phyloP scores from a whole-genome alignment of 2,888 invertebrate species.

The Andrena bucephala region DNA sequence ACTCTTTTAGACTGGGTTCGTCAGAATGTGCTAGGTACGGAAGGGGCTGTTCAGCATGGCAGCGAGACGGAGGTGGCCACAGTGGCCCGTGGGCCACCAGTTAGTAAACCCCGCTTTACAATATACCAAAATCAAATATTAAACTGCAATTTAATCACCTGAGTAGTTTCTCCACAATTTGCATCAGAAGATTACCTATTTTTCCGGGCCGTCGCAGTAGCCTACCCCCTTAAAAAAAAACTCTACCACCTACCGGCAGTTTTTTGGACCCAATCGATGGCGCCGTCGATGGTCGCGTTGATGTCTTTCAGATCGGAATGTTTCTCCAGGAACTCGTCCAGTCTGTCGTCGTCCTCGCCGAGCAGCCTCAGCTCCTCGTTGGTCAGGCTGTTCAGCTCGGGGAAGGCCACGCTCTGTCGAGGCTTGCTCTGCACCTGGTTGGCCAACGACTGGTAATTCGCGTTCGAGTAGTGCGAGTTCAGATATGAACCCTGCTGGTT shows the following conservation, averaged over 20 bases:
- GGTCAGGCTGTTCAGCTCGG: conserved; percentile 86
- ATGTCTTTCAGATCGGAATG: conserved; percentile 89
- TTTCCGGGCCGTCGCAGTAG: too few species aligned
- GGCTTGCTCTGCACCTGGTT: conserved; percentile 71
- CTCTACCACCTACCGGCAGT: conserved; percentile 86
- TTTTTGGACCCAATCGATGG: conserved; percentile 90
- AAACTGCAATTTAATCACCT: too few species aligned
- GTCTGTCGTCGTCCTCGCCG: conserved; percentile 89
- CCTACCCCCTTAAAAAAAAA: too few species aligned
- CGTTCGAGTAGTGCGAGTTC: conserved; percentile 78
- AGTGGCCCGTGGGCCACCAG: too few species aligned
- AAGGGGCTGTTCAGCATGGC: too few species aligned
- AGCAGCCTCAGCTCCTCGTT: conserved; percentile 90
- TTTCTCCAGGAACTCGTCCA: conserved; percentile 91
- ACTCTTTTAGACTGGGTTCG: too few species aligned
- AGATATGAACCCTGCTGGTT: conserved; percentile 77
- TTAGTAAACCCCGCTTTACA: too few species aligned
- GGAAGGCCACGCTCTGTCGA: conserved; percentile 83
- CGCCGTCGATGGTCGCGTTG: conserved; percentile 89
- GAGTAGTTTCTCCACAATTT: too few species aligned
- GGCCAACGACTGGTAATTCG: conserved; percentile 75
- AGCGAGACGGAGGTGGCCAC: too few species aligned
- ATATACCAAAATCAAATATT: too few species aligned
- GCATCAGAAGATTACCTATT: too few species aligned
- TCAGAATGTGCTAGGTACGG: too few species aligned